A percentile compares a stretch with the other conserved stretches of the same genome.
Evolutionary conservation across 2,113 vertebrate genomes (phyloP).

Genomic region (Tichodroma muraria): DNA sequence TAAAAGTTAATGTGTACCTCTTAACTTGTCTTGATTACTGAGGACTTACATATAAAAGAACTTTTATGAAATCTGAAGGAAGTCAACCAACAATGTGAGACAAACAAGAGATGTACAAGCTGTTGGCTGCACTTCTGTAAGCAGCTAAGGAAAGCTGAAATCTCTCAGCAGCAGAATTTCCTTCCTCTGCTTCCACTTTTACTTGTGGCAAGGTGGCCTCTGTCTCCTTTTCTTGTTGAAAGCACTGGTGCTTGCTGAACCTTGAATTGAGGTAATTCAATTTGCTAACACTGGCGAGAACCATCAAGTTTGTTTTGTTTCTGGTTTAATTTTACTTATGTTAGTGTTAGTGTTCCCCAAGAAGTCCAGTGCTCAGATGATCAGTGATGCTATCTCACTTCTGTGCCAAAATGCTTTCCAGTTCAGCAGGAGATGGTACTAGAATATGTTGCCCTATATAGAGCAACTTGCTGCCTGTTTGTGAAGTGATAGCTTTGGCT

Average conservation of each 20-base stretch:
- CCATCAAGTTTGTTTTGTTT: neutral
- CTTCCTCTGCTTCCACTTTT: neutral
- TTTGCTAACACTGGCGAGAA: neutral
- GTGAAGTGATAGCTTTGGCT: neutral
- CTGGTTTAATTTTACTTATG: neutral
- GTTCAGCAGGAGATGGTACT: neutral
- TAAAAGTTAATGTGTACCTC: neutral
- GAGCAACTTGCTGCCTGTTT: neutral
- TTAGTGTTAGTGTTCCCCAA: neutral
- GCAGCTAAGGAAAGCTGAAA: neutral
- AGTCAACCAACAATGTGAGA: neutral
- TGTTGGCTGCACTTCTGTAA: neutral
- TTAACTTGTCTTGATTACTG: neutral
- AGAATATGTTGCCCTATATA: neutral
- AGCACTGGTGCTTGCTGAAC: neutral
- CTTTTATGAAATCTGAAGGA: neutral
- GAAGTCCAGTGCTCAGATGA: neutral
- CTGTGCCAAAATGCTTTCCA: neutral
- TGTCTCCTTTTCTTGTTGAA: neutral
- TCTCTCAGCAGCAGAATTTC: neutral
- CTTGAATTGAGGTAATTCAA: neutral
- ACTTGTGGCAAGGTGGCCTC: neutral
- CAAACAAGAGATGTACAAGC: neutral
- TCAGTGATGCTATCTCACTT: neutral
- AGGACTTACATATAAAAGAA: neutral